These are phyloP conservation scores for Chaenodraco wilsoni DNA, from an alignment of 2,797 vertebrate species.

Conservation along the genomic window DNA sequence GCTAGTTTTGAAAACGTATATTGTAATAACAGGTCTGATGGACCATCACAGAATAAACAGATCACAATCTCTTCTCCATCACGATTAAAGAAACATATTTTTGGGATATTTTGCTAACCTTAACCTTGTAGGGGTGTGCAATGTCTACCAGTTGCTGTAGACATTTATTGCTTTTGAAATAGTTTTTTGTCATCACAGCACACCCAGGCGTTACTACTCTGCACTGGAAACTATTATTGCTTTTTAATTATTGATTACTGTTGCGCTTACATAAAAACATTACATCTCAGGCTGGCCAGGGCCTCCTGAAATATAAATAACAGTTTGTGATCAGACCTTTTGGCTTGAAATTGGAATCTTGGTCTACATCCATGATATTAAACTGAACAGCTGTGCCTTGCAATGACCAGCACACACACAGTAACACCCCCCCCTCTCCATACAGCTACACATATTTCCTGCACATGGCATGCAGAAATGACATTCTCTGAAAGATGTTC, in stretches of 20 bases:
- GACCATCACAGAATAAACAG: background rate
- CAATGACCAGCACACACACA: conserved; percentile 33
- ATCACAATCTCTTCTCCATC: conserved; percentile 3
- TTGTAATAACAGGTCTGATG: background rate
- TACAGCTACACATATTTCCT: conserved; percentile 48
- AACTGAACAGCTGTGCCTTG: conserved; percentile 70
- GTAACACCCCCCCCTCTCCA: background rate
- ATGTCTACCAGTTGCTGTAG: background rate
- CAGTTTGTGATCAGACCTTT: conserved; percentile 26
- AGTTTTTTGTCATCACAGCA: background rate
- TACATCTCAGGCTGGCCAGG: background rate
- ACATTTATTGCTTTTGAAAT: background rate
- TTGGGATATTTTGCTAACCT: background rate
- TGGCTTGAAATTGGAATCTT: conserved; percentile 44
- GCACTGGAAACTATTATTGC: background rate
- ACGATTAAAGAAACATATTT: background rate
- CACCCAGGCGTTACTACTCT: background rate
- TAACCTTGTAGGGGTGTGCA: background rate
- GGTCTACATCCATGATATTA: conserved; percentile 54
- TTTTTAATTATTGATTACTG: conserved; percentile 9
- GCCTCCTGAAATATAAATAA: conserved; percentile 49
- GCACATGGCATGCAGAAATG: conserved; percentile 59
- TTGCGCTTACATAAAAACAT: conserved; percentile 21
- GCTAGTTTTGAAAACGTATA: background rate
- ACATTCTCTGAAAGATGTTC: conserved; percentile 63